Evolutionary conservation across 2,888 invertebrate species (phyloP), one percentile per base, ranked within the genome.

Genomic region (Ochropacha duplaris): DNA sequence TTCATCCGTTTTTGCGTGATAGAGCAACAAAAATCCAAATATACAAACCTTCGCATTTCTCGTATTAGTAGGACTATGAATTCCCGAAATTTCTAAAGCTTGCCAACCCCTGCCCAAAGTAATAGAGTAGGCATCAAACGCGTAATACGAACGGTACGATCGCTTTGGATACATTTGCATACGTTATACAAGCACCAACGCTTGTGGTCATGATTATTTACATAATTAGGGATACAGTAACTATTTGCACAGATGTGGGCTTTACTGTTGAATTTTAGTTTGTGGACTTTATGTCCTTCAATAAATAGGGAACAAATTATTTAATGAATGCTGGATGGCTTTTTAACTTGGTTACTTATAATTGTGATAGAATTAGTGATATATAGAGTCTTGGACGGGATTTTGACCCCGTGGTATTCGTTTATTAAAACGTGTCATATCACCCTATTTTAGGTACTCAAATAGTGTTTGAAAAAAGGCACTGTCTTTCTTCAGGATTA

Each of bases 141-240:
- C 22, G 22, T 31, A 31, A 31, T 31, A 6, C n/a, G n/a, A 49
- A 19, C 28, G 31, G 24, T 50, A 22, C 60, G 60, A 59, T 64
- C 69, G 76, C 69, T 78, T 76, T 67, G 73, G 69, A 69, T 72
- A 66, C 68, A 83, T 83, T 83, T 79, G 72, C 83, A 83, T 83
- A 83, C 71, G 72, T 72, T 82, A 44, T 74, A 73, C 68, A 72
- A 19, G 44, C 67, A 66, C 62, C 55, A 64, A 67, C 69, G 65
- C 65, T 60, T 72, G 69, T 60, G 68, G 76, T 62, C 61, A 72
- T 72, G 68, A 76, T 76, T 80, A 83, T 82, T 82, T 81, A 78
- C 81, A 81, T 83, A 83, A 82, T 82, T 78, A 81, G 74, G 67
- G 61, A 54, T 56, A 60, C 57, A 59, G 62, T 66, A 69, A 68